Conservation (phyloP, 2,113 vertebrate species). For the Ptilonorhynchus violaceus region DNA sequence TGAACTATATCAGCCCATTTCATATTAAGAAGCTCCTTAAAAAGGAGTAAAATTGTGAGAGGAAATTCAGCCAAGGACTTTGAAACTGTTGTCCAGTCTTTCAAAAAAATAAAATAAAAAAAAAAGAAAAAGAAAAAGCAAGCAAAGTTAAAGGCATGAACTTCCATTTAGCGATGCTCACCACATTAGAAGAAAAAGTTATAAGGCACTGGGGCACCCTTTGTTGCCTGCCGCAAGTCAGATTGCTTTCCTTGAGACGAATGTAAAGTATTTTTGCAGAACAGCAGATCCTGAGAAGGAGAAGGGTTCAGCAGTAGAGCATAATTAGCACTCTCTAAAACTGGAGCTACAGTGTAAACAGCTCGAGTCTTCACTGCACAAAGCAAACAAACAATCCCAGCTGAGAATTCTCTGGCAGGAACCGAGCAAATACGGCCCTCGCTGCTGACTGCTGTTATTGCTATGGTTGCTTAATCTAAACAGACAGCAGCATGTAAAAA, state of each 20-base stretch:
- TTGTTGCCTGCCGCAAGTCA: not conserved
- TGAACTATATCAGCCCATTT: not conserved
- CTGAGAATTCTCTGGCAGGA: slow-evolving; percentile 72
- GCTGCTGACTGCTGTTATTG: slow-evolving; percentile 45
- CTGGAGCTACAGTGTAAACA: slow-evolving; percentile 73
- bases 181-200: not conserved
- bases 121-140: not conserved
- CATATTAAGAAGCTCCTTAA: not conserved
- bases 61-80: not conserved
- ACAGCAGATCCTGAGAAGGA: slow-evolving; percentile 59
- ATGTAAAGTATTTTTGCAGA: slow-evolving; percentile 54
- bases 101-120: not conserved
- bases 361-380: slow-evolving; percentile 63
- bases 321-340: slow-evolving; percentile 78
- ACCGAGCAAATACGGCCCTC: slow-evolving; percentile 15
- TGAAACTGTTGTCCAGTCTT: not conserved
- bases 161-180: not conserved
- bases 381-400: slow-evolving; percentile 73
- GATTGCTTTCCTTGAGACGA: not conserved
- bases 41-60: not conserved
- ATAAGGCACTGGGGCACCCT: not conserved
- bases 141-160: not conserved
- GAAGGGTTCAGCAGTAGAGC: slow-evolving; percentile 49
- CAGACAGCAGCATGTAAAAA: slow-evolving; percentile 75
- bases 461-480: slow-evolving; percentile 65